Evolutionary conservation across 1,140 invertebrate genomes (phyloP), one percentile per base, ranked within the genome.

Genomic region (Lethrus apterus): DNA sequence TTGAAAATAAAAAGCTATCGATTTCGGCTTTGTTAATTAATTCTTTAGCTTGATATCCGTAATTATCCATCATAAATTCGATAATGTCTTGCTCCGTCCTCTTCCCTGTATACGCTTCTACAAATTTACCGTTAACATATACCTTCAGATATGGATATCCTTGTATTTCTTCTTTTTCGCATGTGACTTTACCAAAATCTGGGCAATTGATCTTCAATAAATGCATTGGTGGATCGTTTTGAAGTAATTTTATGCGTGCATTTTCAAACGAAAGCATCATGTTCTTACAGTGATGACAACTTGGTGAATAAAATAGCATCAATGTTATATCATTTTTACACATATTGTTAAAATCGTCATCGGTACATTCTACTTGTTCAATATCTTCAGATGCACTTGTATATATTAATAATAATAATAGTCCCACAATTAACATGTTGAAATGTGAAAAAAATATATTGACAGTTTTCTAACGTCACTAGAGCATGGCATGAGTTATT

Each of bases 201-300:
- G 17, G 20, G 23, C 38, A 41, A 41, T 41, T 26, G 20, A 41
- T 23, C 13, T 41, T 23, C 10, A 24, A 41, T 14, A 41, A 41
- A 9, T 21, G 20, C 9, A 41, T 41, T 5, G 23, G 23, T 13
- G 38, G 23, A 3, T 24, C 20, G 21, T 23, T 1, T 5, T 41
- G 10, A 8, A 8, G 9, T 13, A 42, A 24, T 41, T 21, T 13
- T 24, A 18, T 26, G 15, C 9, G 9, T 2, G 38, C 38, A 9
- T 23, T 26, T 14, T 26, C 13, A 23, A 13, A 41, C 2, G 13
- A 7, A 1, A 23, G 21, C 38, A 24, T 23, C 4, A 41, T 24
- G 3, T 41, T 23, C 3, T 11, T 3, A 11, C 38, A 41, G 10
- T 41, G 17, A 7, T 19, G 8, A 21, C 38, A 41, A 2, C 26